Base-by-base conservation (phyloP, 2,113 vertebrate genomes). In the Ptilonorhynchus violaceus region DNA sequence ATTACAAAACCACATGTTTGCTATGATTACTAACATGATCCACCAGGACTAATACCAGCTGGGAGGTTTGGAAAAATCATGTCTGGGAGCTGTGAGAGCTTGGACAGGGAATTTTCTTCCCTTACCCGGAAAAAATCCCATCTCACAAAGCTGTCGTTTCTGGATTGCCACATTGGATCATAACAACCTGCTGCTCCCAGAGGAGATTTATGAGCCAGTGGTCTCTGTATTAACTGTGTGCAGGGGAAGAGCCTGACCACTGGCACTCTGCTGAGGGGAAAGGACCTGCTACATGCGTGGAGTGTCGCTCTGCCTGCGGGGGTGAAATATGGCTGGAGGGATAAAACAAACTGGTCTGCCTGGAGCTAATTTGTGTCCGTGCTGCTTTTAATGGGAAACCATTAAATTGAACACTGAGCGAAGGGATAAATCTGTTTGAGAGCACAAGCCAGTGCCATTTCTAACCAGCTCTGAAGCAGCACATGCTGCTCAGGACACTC, bases 301-400 rank as follows among this genome's bases (percentile, higher is more conserved):
- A 68, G 41, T 31, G n/a, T 47, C 0, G 0, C 37, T 73, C 31
- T 86, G 56, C 81, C 82, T 44, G 62, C 9, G 0, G 3, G 53
- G 25, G 30, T 96, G 93, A 94, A 90, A 72, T 88, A 50, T 4
- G 31, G n/a, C 77, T 52, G 67, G 44, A 88, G 53, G 35, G 80
- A 19, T 76, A 89, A 92, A 95, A 59, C 70, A 92, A 72, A 81
- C 53, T 5, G 5, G 14, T 76, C 68, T 64, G 21, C 62, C 74
- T 74, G 9, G 35, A 68, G 74, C 66, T 94, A 49, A 76, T 91
- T 90, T 94, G 79, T 93, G 69, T 41, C 64, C 7, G 0, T 80
- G 78, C 79, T 76, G 58, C 79, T 76, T 90, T 86, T 86, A 93
- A 85, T 96, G 66, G 82, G 76, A 93, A 95, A 24, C 69, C 44